Base-by-base conservation (phyloP, 2,888 invertebrate genomes). In the Gari tellinella region DNA sequence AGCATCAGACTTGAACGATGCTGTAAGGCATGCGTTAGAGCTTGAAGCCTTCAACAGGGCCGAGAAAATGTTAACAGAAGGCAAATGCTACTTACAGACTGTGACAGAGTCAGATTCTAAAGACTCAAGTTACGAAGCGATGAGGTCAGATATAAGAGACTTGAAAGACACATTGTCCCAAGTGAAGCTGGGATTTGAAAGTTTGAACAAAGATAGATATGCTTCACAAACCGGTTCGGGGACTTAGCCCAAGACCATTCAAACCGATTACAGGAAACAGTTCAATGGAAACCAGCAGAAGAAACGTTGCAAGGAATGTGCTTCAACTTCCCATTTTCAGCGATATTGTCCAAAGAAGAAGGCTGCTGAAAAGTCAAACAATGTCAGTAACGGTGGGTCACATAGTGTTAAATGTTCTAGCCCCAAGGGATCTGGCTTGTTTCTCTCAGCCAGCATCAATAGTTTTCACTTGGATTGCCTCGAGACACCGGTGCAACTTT, bases 321-420 rank as follows among this genome's bases (percentile, higher is more conserved):
- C 21, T 17, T 48, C 48, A 48, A 7, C 14, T 48, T 48, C 15
- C 14, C 48, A 48, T 17, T 23, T 48, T n/a, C 19, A 17, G 19
- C 15, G 19, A 2, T 17, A 14, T 4, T 48, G 48, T 48, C 48
- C 48, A 21, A 12, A 48, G 21, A 48, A 48, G n/a, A n/a, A n/a
- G n/a, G n/a, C n/a, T n/a, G n/a, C n/a, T 17, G 21, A 48, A 14
- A 5, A 23, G 17, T 21, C 48, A 4, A 19, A 48, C 17, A 48
- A 48, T n/a, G n/a, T n/a, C 48, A 21, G 14, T 12, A 4, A 2
- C 23, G 19, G 2, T 14, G 48, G 14, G 19, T 14, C 45, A 14
- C 45, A 45, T 15, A 45, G 45, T 45, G 45, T 45, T n/a, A 45
- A 45, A 14, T 45, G 17, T 19, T n/a, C 45, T 7, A 45, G 45